Evolutionary conservation across 2,888 invertebrate species (phyloP).

Genomic region (Crematogaster levior): DNA sequence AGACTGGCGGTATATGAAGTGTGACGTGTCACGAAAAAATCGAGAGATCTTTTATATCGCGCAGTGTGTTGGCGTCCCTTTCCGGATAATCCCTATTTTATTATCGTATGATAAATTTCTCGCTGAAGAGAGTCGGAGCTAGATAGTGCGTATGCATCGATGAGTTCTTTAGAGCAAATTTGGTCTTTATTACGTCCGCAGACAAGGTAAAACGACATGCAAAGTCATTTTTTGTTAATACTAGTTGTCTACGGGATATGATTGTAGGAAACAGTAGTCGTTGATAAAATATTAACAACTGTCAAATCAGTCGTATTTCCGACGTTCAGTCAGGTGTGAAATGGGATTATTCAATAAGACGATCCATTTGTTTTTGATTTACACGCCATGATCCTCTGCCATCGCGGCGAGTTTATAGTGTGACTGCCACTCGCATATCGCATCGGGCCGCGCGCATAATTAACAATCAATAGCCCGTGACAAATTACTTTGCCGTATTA

Average conservation of each 20-base stretch:
- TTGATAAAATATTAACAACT: slow-evolving; percentile 12
- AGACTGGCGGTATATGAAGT: slow-evolving; percentile 18
- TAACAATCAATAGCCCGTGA: slow-evolving; percentile 42
- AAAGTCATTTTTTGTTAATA: not conserved
- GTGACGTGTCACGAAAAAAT: slow-evolving; percentile 24
- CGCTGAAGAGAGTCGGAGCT: not conserved
- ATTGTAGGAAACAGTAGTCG: slow-evolving; percentile 21
- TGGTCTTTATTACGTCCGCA: slow-evolving; percentile 13
- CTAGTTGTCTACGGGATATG: not conserved
- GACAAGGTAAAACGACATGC: slow-evolving; percentile 8
- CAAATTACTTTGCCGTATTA: slow-evolving; percentile 49
- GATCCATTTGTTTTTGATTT: slow-evolving; percentile 35
- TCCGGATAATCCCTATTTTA: not conserved
- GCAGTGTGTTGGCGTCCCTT: not conserved
- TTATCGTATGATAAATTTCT: slow-evolving; percentile 15
- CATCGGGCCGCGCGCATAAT: slow-evolving; percentile 47
- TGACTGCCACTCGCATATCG: slow-evolving; percentile 10
- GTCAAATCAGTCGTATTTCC: not conserved
- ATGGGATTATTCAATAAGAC: slow-evolving; percentile 41
- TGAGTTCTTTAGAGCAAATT: not conserved
- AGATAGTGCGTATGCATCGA: slow-evolving; percentile 15
- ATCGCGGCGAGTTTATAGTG: slow-evolving; percentile 13
- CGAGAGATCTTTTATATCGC: not conserved
- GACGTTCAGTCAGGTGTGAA: slow-evolving; percentile 8
- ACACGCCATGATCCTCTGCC: slow-evolving; percentile 2